Evolutionary conservation across 2,888 invertebrate genomes (phyloP).

Genomic region (Trachelus troglodyta): DNA sequence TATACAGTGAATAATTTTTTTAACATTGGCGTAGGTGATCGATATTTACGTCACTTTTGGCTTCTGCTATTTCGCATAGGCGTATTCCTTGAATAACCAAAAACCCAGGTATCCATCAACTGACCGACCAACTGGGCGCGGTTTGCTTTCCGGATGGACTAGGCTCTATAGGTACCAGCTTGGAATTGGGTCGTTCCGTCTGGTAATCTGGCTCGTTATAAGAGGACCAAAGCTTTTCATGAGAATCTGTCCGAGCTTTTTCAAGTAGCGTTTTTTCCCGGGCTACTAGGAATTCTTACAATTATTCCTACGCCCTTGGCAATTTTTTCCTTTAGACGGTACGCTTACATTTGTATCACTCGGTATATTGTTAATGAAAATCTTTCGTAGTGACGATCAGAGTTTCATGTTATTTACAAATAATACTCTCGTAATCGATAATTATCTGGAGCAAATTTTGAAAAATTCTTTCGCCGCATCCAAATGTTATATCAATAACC

Average conservation of each 20-base stretch:
- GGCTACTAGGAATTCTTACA: neutral
- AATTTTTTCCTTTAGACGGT: neutral
- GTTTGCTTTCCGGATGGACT: neutral
- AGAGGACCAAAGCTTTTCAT: neutral
- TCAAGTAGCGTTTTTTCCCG: neutral
- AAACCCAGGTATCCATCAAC: neutral
- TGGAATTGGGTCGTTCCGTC: neutral
- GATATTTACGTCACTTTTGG: neutral
- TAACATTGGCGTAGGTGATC: neutral
- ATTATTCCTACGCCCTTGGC: neutral
- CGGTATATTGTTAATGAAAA: neutral
- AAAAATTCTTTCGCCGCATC: too few relatives aligned
- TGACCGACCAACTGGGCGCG: neutral
- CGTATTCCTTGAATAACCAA: neutral
- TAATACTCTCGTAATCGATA: conserved; percentile 11
- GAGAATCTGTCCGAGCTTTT: neutral
- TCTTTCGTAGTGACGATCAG: neutral
- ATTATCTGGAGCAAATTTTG: conserved; percentile 2
- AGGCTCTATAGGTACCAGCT: neutral
- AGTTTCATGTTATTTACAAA: neutral
- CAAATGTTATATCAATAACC: too few relatives aligned
- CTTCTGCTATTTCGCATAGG: neutral
- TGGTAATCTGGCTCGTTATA: neutral
- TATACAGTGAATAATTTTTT: neutral
- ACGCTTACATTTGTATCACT: neutral